Evolutionary conservation across 2,797 vertebrate genomes (phyloP), one percentile per base, ranked within the genome.

Genomic region (Phrynocephalus forsythii): DNA sequence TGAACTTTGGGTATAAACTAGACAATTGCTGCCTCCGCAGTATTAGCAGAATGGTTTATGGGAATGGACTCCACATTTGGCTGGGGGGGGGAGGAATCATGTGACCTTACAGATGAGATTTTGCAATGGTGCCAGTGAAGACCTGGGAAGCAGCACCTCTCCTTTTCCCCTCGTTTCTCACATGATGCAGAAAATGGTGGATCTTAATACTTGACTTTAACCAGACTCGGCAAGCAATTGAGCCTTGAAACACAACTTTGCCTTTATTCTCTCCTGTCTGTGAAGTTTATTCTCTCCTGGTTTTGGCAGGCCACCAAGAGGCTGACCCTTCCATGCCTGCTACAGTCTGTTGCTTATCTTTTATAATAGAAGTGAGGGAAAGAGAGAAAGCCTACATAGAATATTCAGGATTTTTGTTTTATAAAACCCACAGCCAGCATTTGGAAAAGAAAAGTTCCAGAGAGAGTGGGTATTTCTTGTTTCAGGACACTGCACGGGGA

Each of bases 21-120:
- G 98, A 99, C 98, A 99, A 98, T 98, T 98, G 98, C 98, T 98
- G 97, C 98, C 98, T 98, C 98, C 96, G 97, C 98, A 97, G 95
- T 97, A 97, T 98, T 98, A 98, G 98, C 97, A 97, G 97, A 98
- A 98, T 97, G 96, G 97, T 97, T 97, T 97, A 96, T 97, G 97
- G 97, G 97, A 98, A 98, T 97, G 97, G 96, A 96, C 97, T 97
- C 96, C 95, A 97, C 97, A 96, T 97, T 97, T 98, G 97, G 96
- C 97, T 97, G 97, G 95, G 96, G 96, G 95, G 16, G 38, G 24
- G n/a, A n/a, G 20, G 95, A 96, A 96, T 97, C 97, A 98, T 97
- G 97, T 98, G 97, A 98, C 98, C 97, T 97, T 95, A 97, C 94
- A 96, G 96, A 97, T 97, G 97, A 96, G 97, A 97, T 97, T 98